Conservation (phyloP, 2,888 invertebrate species). For the Caenorhabditis angaria region DNA sequence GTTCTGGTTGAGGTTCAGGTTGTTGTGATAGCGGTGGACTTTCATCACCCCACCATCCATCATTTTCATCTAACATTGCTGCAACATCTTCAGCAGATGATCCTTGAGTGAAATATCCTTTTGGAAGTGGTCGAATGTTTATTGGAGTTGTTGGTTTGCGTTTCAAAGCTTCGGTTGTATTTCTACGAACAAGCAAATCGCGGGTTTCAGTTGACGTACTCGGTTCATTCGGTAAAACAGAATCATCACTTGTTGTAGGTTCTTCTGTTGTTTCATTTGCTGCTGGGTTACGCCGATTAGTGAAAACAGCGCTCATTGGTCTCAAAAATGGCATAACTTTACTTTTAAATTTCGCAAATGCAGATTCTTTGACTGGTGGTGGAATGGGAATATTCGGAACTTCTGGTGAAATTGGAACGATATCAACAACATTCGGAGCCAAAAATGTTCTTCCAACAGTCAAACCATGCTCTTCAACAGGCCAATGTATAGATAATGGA, state of each 20-base stretch:
- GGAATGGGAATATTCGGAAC: conserved; percentile 3
- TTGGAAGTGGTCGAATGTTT: conserved; percentile 7
- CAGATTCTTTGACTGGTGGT: neutral
- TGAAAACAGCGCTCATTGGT: conserved; percentile 25
- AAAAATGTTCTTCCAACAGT: conserved; percentile 20
- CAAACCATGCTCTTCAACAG: conserved; percentile 17
- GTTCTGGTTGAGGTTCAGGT: neutral
- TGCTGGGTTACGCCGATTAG: neutral
- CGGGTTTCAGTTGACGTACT: neutral
- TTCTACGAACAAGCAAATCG: neutral
- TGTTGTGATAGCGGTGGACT: neutral
- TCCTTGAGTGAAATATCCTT: conserved; percentile 15
- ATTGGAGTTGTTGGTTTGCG: conserved; percentile 4
- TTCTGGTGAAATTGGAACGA: conserved; percentile 10
- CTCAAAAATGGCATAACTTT: conserved; percentile 27
- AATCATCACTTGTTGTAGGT: neutral
- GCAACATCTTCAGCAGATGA: conserved; percentile 39
- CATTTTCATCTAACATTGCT: conserved; percentile 14
- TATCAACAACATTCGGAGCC: conserved; percentile 7
- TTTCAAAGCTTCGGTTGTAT: neutral
- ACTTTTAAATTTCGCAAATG: conserved; percentile 1
- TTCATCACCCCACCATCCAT: neutral
- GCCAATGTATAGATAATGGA: neutral
- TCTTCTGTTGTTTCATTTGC: neutral
- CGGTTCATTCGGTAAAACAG: neutral